phyloP scores from a whole-genome alignment of 2,113 vertebrate species.

The Pangasianodon gigas region DNA sequence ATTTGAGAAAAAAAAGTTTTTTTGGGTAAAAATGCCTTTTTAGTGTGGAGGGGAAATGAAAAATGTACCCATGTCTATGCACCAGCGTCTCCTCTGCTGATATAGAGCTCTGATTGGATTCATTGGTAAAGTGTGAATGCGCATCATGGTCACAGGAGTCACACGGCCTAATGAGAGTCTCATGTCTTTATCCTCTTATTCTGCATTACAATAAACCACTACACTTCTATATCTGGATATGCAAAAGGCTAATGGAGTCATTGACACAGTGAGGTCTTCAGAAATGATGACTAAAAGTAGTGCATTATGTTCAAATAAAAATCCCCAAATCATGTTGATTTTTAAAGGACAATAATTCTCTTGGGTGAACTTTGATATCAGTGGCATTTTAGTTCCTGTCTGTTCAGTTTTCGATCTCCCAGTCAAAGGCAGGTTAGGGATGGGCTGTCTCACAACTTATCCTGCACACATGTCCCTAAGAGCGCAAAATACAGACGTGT shows the following conservation, averaged over 20 bases:
- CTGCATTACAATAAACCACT: conserved; percentile 7
- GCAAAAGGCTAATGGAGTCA: neutral
- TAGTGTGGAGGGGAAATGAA: no score
- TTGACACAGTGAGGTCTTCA: neutral
- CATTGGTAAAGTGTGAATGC: no score
- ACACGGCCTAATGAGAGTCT: neutral
- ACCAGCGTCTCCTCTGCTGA: no score
- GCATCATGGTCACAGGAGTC: neutral
- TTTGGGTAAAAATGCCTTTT: no score
- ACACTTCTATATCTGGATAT: neutral
- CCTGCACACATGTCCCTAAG: no score
- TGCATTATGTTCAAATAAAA: neutral
- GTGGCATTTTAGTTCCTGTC: neutral
- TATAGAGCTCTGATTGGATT: no score
- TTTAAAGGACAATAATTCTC: neutral
- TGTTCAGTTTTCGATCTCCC: neutral
- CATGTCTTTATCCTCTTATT: neutral
- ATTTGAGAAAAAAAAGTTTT: no score
- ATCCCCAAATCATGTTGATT: neutral
- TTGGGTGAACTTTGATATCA: neutral
- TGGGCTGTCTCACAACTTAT: no score
- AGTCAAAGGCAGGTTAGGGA: no score
- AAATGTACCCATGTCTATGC: no score
- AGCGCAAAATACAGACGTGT: no score
- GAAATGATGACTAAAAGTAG: neutral